phyloP scores from a whole-genome alignment of 2,888 invertebrate species.

The Embidobia sp. region DNA sequence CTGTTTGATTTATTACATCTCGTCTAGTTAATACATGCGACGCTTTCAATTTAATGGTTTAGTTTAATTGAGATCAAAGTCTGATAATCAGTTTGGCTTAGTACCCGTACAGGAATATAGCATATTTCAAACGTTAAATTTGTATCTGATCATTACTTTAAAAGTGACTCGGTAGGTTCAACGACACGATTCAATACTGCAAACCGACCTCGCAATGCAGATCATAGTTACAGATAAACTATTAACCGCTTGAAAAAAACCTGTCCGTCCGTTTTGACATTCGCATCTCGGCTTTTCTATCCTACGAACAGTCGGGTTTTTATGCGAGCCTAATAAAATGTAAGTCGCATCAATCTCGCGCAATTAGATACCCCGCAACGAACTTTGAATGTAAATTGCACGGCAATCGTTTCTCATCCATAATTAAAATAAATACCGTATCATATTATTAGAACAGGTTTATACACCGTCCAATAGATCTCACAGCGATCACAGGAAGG shows the following conservation, averaged over 20 bases:
- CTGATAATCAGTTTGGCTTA: slow-evolving; percentile 1
- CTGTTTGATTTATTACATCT: slow-evolving; percentile 27
- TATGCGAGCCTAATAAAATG: background rate
- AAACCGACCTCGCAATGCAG: too few relatives aligned
- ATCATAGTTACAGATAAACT: too few relatives aligned
- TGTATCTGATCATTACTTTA: too few relatives aligned
- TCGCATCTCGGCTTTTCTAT: background rate
- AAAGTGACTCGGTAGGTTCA: too few relatives aligned
- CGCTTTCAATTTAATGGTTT: slow-evolving; percentile 17
- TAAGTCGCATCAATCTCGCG: background rate
- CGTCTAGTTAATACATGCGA: slow-evolving; percentile 28
- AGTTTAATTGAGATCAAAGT: slow-evolving; percentile 21
- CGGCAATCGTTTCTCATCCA: background rate
- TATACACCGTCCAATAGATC: background rate
- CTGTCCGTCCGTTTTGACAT: too few relatives aligned
- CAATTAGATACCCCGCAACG: background rate
- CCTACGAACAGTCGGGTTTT: background rate
- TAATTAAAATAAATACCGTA: slow-evolving; percentile 13
- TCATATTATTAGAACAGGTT: slow-evolving; percentile 8
- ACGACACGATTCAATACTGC: too few relatives aligned
- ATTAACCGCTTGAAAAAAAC: too few relatives aligned
- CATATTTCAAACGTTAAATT: too few relatives aligned
- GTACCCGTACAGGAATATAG: too few relatives aligned
- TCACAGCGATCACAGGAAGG: background rate
- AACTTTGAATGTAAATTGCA: slow-evolving; percentile 8